phyloP scores from a whole-genome alignment of 2,888 invertebrate genomes.

The Ditula angustiorana region DNA sequence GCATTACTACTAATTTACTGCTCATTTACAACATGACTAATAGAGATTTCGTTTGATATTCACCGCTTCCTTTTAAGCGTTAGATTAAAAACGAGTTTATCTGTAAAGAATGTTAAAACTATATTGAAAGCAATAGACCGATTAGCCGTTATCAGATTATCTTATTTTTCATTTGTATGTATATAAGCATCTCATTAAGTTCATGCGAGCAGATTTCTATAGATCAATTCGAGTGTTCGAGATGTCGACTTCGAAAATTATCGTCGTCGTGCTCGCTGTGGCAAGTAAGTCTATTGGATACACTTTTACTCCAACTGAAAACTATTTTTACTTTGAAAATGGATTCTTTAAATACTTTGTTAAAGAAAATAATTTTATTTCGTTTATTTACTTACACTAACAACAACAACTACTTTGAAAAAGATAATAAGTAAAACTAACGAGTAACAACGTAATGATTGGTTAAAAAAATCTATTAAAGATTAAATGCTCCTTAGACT shows the following conservation, averaged over 20 bases:
- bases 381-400: too few relatives aligned
- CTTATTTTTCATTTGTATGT: not conserved
- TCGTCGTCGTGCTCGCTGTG: constrained; percentile 5
- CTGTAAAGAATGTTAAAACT: not conserved
- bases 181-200: constrained; percentile 7
- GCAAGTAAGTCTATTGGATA: constrained; percentile 13
- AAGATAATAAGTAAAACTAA: too few relatives aligned
- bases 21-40: constrained; percentile 10
- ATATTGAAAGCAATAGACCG: not conserved
- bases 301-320: too few relatives aligned
- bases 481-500: too few relatives aligned
- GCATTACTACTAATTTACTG: not conserved
- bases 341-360: too few relatives aligned
- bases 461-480: too few relatives aligned
- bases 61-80: constrained; percentile 13
- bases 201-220: not conserved
- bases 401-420: too few relatives aligned
- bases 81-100: constrained; percentile 11
- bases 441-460: too few relatives aligned
- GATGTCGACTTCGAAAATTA: not conserved
- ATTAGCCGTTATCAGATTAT: constrained; percentile 26
- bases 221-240: not conserved
- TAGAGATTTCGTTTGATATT: constrained; percentile 17
- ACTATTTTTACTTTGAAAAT: too few relatives aligned
- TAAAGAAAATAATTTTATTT: too few relatives aligned